A percentile compares a stretch with the other conserved stretches of the same genome.
These are phyloP conservation scores for Unio delphinus DNA, from an alignment of 2,888 invertebrate species.

Conservation along the genomic window DNA sequence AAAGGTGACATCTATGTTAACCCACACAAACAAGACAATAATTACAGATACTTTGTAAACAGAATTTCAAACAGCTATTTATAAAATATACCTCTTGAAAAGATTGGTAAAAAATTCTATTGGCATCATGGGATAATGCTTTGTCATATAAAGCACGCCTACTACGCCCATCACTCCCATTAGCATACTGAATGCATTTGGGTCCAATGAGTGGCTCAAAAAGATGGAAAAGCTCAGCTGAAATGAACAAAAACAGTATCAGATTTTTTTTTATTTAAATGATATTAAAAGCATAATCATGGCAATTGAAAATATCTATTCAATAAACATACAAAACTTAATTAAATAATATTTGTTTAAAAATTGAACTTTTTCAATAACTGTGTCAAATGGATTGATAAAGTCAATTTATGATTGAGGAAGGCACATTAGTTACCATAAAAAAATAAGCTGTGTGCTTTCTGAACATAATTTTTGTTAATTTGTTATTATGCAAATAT, in stretches of 20 bases:
- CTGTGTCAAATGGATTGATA: too few relatives aligned
- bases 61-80: background rate
- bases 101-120: conserved; percentile 32
- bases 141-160: conserved; percentile 57
- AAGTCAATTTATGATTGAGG: too few relatives aligned
- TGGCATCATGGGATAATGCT: conserved; percentile 46
- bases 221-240: conserved; percentile 57
- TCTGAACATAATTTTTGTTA: too few relatives aligned
- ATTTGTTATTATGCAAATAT: too few relatives aligned
- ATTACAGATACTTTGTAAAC: background rate
- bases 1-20: background rate
- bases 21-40: background rate
- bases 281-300: too few relatives aligned
- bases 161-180: conserved; percentile 61
- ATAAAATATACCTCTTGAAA: conserved; percentile 48
- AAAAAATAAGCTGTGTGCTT: too few relatives aligned
- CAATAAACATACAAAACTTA: too few relatives aligned
- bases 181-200: conserved; percentile 59
- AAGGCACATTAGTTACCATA: too few relatives aligned
- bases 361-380: too few relatives aligned
- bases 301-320: too few relatives aligned
- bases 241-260: conserved; percentile 14
- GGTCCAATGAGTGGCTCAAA: conserved; percentile 61
- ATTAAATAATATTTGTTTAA: too few relatives aligned
- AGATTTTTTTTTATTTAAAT: too few relatives aligned